Evolutionary conservation across 2,888 invertebrate species (phyloP), one percentile per base, ranked within the genome.

Genomic region (Cremastobaeus sp.): DNA sequence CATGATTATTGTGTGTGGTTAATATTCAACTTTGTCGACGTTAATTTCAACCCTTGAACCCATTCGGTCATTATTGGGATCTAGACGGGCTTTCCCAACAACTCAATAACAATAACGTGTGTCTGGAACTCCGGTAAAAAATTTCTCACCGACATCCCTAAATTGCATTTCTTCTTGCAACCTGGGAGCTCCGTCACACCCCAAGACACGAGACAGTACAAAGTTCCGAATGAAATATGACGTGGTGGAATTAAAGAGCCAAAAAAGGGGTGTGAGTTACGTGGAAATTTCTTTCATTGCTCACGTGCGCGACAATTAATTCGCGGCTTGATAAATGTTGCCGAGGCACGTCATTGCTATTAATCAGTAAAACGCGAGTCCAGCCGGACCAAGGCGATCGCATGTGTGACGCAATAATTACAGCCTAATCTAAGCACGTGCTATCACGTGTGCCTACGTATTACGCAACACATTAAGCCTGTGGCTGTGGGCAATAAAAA

Each of bases 221-320:
- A 72, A 57, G 66, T 77, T 65, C 37, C 74, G 52, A 72, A 59
- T 74, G 71, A 76, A 77, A 77, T 57, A 64, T 65, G 60, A 59
- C 71, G 68, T 39, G 35, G 48, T 9, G 47, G 65, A 57, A 70
- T 70, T 60, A 70, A 62, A 43, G 48, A 60, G 48, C 21, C 37
- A 54, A 47, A 55, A 70, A 52, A 50, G 50, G 50, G 48, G 55
- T 69, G 73, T 52, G 64, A 50, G 68, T 34, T 70, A 69, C 32
- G 69, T 62, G 57, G 25, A 64, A 43, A 55, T 68, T 54, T 76
- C 70, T 76, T 76, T 70, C 66, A 78, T 74, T 68, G 66, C 70
- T 66, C 74, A 70, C 65, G 74, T 60, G 74, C 66, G 55, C 48
- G 50, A 45, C 69, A 60, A 74, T 74, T 74, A 74, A 70, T 65